A percentile compares a stretch with the other conserved stretches of the same genome.
Evolutionary conservation across 2,113 vertebrate genomes (phyloP).

Genomic region (Polypterus senegalus): DNA sequence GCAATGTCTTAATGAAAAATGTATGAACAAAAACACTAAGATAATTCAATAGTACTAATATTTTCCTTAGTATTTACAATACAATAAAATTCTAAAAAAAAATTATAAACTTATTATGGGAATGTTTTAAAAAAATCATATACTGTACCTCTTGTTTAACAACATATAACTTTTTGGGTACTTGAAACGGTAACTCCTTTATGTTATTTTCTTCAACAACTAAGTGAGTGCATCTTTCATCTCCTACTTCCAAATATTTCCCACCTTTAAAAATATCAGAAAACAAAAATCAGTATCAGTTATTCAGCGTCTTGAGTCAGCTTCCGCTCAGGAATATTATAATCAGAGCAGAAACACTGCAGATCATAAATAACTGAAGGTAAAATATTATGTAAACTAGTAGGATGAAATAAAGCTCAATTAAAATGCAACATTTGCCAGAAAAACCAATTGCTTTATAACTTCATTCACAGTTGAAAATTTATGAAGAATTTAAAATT

Average conservation of each 20-base stretch:
- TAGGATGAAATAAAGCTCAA: too few species aligned
- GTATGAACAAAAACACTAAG: too few species aligned
- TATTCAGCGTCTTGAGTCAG: background rate
- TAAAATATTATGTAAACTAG: too few species aligned
- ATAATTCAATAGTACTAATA: too few species aligned
- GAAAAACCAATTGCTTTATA: too few species aligned
- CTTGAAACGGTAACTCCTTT: conserved; percentile 78
- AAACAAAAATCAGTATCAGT: background rate
- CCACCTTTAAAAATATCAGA: conserved; percentile 54
- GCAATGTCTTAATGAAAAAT: too few species aligned
- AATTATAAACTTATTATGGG: too few species aligned
- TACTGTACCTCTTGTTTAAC: conserved; percentile 90
- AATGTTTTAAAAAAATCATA: background rate
- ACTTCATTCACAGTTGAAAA: background rate
- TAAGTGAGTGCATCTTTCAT: conserved; percentile 82
- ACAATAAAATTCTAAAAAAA: too few species aligned
- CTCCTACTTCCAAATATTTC: conserved; percentile 59
- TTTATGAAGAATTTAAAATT: background rate
- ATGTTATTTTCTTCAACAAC: conserved; percentile 86
- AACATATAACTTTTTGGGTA: conserved; percentile 72
- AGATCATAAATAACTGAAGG: too few species aligned
- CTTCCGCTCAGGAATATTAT: background rate
- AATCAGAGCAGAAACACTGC: too few species aligned
- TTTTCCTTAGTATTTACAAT: too few species aligned
- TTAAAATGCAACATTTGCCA: too few species aligned